Evolutionary conservation across 2,888 invertebrate genomes (phyloP), one percentile per base, ranked within the genome.

Genomic region (Germaria angustata): DNA sequence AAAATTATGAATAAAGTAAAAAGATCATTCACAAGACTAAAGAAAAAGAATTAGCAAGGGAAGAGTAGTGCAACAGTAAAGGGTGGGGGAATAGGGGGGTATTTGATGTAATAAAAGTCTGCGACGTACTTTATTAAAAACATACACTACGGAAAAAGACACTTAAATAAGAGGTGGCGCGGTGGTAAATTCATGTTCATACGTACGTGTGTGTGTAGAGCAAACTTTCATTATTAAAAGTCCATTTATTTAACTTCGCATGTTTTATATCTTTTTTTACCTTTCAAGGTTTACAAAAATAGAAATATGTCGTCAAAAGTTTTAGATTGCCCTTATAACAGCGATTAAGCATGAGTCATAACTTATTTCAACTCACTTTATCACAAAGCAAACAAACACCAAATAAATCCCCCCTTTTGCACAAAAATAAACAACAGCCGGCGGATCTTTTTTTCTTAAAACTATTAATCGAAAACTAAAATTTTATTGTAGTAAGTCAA

Each of bases 351-450:
- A 15, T 81, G 72, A 81, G 72, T 77, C 77, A 72, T 49, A 72
- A 46, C 57, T 13, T 46, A 61, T 59, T 68, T 63, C 34, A 61
- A 68, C 13, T 32, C 57, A 57, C 24, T 63, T 78, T 73, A 81
- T 81, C 63, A 68, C 28, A 63, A 55, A 71, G 17, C 53, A 71
- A 46, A 77, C 51, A 68, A 76, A 57, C 59, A 24, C 17, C 24
- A 49, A 46, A 57, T 11, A 34, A 15, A 8, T 57, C 39, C n/a
- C n/a, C 51, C 32, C n/a, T 28, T 28, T 28, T 28, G 28, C 6
- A 5, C 28, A 44, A 32, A 15, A 22, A 9, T 39, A 24, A 46
- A 28, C 22, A 36, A 28, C 9, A 34, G 36, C 39, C 24, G 41
- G 7, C 32, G 53, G 13, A 17, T 28, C 1, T 49, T 49, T 51